phyloP scores from a whole-genome alignment of 2,113 vertebrate genomes.

The Picathartes gymnocephalus region DNA sequence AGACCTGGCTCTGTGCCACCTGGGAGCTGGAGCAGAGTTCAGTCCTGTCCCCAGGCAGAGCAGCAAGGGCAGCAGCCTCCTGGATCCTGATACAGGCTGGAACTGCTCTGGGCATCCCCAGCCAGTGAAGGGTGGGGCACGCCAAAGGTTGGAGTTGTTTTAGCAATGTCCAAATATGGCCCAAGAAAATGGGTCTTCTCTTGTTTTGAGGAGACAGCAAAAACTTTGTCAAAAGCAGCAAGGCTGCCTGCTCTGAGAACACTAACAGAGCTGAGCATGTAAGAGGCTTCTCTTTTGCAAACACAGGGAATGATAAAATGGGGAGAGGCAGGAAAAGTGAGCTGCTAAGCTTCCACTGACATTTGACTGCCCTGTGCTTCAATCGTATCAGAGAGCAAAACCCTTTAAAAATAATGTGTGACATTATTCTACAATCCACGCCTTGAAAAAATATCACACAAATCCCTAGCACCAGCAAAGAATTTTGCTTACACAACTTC shows the following conservation, averaged over 20 bases:
- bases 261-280: background rate
- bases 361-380: constrained; percentile 69
- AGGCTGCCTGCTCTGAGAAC: background rate
- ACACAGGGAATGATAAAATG: background rate
- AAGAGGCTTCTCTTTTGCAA: constrained; percentile 38
- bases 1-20: background rate
- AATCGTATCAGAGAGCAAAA: constrained; percentile 60
- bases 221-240: background rate
- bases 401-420: constrained; percentile 77
- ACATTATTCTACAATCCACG: constrained; percentile 72
- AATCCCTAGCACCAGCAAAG: constrained; percentile 17
- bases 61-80: background rate
- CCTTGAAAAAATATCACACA: constrained; percentile 65
- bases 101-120: background rate
- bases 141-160: background rate
- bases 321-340: constrained; percentile 13
- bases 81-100: background rate
- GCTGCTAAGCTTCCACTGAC: constrained; percentile 55
- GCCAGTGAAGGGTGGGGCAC: background rate
- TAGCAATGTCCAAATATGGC: background rate
- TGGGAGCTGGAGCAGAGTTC: background rate
- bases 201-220: background rate
- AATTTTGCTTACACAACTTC: constrained; percentile 33
- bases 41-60: background rate
- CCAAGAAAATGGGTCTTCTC: background rate